Percentiles rank a stretch among this genome's conserved stretches.
Evolutionary conservation across 92 coral and sea anemone genomes (phyloP).

Genomic region (Chrysogorgia sp.): DNA sequence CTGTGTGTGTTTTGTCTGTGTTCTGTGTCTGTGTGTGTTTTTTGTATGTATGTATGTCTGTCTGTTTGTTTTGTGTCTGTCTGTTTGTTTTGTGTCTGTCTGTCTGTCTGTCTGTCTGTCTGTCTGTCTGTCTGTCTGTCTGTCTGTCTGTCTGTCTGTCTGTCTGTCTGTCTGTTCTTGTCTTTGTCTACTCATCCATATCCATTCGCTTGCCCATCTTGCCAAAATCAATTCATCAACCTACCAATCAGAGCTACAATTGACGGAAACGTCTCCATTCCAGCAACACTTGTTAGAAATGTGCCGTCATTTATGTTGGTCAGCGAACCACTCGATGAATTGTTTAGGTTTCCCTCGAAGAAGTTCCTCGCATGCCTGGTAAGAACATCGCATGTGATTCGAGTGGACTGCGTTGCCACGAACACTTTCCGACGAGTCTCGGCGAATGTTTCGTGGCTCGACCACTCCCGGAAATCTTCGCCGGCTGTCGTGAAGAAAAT

Average conservation of each 20-base stretch:
- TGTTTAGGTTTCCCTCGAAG: not conserved
- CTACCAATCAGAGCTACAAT: constrained; percentile 80
- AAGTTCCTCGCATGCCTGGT: constrained; percentile 73
- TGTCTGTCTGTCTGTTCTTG: not conserved
- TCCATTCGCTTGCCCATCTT: not conserved
- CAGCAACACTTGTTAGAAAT: constrained; percentile 87
- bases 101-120: too few species aligned
- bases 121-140: not conserved
- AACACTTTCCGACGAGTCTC: constrained; percentile 70
- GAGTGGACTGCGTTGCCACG: constrained; percentile 68
- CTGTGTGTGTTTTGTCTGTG: too few species aligned
- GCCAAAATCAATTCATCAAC: constrained; percentile 4
- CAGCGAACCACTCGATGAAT: constrained; percentile 62
- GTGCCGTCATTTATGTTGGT: constrained; percentile 74
- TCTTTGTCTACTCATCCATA: constrained; percentile 1
- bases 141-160: not conserved
- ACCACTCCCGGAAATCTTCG: constrained; percentile 84
- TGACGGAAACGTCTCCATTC: constrained; percentile 75
- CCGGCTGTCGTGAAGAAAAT: constrained; percentile 64
- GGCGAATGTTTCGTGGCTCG: constrained; percentile 82
- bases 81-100: too few species aligned
- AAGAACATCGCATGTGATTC: constrained; percentile 76
- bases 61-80: too few species aligned
- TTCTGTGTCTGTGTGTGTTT: too few species aligned
- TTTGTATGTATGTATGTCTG: too few species aligned